Evolutionary conservation across 92 coral and sea anemone genomes (phyloP), one percentile per base, ranked within the genome.

Genomic region (Porites divaricata): DNA sequence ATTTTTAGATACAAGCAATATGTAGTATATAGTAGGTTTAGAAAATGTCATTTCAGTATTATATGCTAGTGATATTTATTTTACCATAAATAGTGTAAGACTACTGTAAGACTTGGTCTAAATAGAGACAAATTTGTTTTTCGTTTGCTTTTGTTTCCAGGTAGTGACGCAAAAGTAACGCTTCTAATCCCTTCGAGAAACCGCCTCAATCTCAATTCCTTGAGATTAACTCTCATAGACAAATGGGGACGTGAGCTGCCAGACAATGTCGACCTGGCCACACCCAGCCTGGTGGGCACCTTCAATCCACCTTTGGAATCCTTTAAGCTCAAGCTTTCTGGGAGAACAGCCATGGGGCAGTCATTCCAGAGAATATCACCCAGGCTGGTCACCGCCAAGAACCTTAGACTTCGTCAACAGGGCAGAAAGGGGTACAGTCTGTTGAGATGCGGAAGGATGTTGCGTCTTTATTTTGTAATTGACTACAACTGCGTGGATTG

Each of bases 351-450:
- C 9, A 78, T n/a, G 14, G 93, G 95, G 1, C 50, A 77, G 11
- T 56, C 26, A 19, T 89, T 92, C 84, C 87, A 77, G 85, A 74
- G 95, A 70, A 82, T 90, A 26, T 92, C 95, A 15, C 91, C 82
- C 28, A 79, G 23, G 1, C 82, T 87, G 70, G 83, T 92, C 78
- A 81, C 28, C 52, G 95, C 95, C 3, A 86, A 84, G 67, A 66
- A 81, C 56, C 67, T 81, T 41, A 67, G 87, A 51, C 63, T 92
- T 24, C 88, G 93, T 19, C 26, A 81, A 28, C 72, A 86, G 8
- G 65, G 77, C 24, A 75, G 66, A 19, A 78, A 78, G 11, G 72
- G 66, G 63, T 89, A 89, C 68, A 50, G 75, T 24, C 79, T 89
- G 19, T 85, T 89, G 8, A 87, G 77, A 21, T 67, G 87, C 11